Evolutionary conservation across 2,797 vertebrate species (phyloP), one percentile per base, ranked within the genome.

Genomic region (Choloepus didactylus): DNA sequence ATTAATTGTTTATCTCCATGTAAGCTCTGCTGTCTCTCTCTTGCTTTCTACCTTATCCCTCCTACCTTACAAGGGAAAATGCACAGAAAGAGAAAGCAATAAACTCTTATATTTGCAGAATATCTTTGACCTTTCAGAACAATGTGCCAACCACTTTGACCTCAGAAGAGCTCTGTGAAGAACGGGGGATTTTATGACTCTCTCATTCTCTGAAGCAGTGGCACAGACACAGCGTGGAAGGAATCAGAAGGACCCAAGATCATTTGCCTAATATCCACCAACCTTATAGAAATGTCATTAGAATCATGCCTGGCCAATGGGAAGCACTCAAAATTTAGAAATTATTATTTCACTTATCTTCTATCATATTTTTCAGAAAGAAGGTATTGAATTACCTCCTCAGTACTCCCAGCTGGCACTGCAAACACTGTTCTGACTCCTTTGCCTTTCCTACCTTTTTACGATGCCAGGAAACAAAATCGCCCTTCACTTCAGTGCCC

Each of bases 301-400:
- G 51, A 84, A 59, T 92, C 56, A 75, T 35, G 46, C n/a, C 6
- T 3, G 29, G n/a, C 14, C 27, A 14, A n/a, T 2, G 54, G 29
- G 59, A 60, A 80, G 14, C 29, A 16, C 27, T 76, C 80, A 51
- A 41, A 77, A 44, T 54, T 38, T 9, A 80, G 38, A 60, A 93
- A 56, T 49, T 38, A 67, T 51, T 44, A 6, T 91, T 87, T 62
- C 41, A 51, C 16, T 87, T 92, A 59, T 51, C 75, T 87, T 85
- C 4, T 38, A 49, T 25, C 80, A n/a, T 59, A 10, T 93, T 73
- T 69, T 87, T 67, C 15, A 60, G 41, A 27, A 54, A 27, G 66
- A 73, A 88, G 6, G 7, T 56, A 79, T 84, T 82, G 67, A 93
- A 62, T 84, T 73, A 46, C 56, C 35, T 85, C 80, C 46, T 95